Evolutionary conservation across 2,888 invertebrate genomes (phyloP).

Genomic region (Osmoderma eremita): DNA sequence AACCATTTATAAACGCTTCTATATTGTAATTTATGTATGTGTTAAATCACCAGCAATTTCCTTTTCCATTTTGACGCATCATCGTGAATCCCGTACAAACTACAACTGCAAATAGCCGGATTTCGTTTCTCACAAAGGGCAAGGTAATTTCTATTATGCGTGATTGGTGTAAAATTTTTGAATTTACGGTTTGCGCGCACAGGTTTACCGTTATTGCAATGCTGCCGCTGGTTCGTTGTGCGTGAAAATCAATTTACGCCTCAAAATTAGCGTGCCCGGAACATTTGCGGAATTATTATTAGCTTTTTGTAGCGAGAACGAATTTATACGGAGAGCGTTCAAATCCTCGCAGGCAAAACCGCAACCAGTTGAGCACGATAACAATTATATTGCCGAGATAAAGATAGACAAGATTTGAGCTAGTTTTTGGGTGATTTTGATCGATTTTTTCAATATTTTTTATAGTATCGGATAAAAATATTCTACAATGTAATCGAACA

Average conservation of each 20-base stretch:
- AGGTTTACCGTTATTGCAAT: constrained; percentile 10
- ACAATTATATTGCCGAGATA: too few species aligned
- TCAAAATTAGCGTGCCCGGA: constrained; percentile 11
- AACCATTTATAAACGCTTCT: too few species aligned
- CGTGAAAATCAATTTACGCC: constrained; percentile 13
- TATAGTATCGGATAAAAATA: too few species aligned
- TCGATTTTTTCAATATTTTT: too few species aligned
- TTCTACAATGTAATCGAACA: too few species aligned
- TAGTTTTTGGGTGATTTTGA: too few species aligned
- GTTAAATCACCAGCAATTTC: neutral
- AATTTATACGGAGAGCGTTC: too few species aligned
- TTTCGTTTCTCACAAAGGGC: constrained; percentile 3
- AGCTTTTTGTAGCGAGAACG: neutral
- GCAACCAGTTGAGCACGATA: too few species aligned
- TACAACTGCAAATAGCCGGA: neutral
- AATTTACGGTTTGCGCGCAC: constrained; percentile 13
- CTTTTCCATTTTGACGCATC: neutral
- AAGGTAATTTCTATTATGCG: neutral
- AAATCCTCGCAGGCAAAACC: too few species aligned
- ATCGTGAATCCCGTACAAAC: neutral
- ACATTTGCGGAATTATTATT: constrained; percentile 20
- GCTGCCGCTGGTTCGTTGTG: neutral
- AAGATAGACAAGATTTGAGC: too few species aligned
- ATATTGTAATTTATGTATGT: too few species aligned
- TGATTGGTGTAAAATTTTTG: neutral